These are phyloP conservation scores for Pycnonotus jocosus DNA, from an alignment of 2,113 vertebrate species.

Conservation along the genomic window DNA sequence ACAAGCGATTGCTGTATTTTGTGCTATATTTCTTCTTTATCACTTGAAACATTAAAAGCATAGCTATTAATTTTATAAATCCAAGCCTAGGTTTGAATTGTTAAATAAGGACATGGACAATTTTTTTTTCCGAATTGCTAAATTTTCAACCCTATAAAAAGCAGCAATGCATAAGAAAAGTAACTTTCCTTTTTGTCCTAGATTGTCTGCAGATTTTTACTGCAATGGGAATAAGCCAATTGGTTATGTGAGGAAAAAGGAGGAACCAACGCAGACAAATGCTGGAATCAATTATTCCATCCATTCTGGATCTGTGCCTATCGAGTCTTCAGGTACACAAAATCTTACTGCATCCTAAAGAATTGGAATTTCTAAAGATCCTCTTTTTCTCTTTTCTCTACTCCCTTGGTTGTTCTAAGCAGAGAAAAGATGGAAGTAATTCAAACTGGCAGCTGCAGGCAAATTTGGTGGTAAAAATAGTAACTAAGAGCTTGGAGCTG, in stretches of 20 bases:
- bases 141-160: background rate
- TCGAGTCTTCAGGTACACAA: background rate
- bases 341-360: background rate
- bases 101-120: background rate
- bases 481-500: conserved; percentile 65
- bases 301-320: background rate
- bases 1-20: background rate
- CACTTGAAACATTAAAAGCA: background rate
- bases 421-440: conserved; percentile 71
- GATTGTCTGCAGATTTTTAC: background rate
- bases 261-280: background rate
- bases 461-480: conserved; percentile 75
- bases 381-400: background rate
- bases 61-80: background rate
- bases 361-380: background rate
- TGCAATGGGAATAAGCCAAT: background rate
- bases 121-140: background rate
- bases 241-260: background rate
- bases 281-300: background rate
- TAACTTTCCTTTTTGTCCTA: background rate
- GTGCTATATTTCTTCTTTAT: background rate
- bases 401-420: conserved; percentile 18
- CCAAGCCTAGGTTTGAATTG: background rate
- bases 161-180: background rate
- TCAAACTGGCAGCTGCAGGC: conserved; percentile 72